A percentile compares a stretch with the other conserved stretches of the same genome.
phyloP scores from a whole-genome alignment of 2,113 vertebrate species.

The Rhineura floridana region DNA sequence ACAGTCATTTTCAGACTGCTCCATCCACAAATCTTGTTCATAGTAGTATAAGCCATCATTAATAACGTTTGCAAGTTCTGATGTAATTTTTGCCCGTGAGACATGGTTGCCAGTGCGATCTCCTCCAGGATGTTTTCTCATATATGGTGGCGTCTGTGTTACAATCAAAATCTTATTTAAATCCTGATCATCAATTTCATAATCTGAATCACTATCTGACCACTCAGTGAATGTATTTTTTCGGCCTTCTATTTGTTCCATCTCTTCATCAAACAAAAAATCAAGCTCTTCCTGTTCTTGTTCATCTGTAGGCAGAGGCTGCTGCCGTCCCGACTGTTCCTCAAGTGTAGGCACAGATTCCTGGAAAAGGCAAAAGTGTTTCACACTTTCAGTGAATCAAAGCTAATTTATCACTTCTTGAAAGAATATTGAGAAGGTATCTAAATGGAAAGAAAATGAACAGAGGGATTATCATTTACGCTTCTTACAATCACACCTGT shows the following conservation, averaged over 20 bases:
- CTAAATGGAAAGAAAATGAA: not conserved
- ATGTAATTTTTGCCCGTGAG: constrained; percentile 74
- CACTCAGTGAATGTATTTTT: constrained; percentile 76
- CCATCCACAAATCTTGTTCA: constrained; percentile 79
- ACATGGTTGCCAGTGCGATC: constrained; percentile 64
- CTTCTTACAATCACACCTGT: not conserved
- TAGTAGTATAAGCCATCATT: constrained; percentile 81
- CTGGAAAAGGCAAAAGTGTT: constrained; percentile 64
- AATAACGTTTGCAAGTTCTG: constrained; percentile 78
- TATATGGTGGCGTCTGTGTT: constrained; percentile 77
- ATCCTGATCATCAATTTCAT: constrained; percentile 81
- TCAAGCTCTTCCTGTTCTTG: constrained; percentile 89
- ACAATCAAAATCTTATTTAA: constrained; percentile 83
- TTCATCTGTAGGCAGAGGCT: constrained; percentile 58
- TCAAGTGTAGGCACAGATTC: constrained; percentile 55
- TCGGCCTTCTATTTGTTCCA: constrained; percentile 69
- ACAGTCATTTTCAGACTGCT: constrained; percentile 62
- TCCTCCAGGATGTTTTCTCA: constrained; percentile 75
- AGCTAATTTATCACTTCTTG: not conserved
- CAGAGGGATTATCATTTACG: not conserved
- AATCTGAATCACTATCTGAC: constrained; percentile 80
- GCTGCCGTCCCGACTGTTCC: constrained; percentile 51
- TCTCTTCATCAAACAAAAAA: constrained; percentile 85
- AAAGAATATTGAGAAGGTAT: not conserved
- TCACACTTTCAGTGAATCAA: constrained; percentile 7